These are phyloP conservation scores for Ichneumoninae sp. DNA, from an alignment of 2,888 invertebrate species.

Conservation along the genomic window DNA sequence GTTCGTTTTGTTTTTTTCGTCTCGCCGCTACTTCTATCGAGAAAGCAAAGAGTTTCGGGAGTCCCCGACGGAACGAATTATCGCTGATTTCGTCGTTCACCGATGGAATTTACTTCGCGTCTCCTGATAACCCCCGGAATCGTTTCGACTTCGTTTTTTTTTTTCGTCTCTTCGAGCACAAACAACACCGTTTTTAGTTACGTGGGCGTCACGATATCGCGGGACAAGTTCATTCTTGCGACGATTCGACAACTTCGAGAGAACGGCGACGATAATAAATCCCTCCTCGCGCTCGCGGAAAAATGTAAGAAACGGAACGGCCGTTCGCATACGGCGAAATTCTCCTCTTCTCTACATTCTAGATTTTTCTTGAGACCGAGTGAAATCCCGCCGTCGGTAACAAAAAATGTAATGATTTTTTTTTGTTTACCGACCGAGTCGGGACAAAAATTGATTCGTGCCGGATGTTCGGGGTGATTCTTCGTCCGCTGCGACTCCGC, in stretches of 20 bases:
- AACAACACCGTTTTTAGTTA: background rate
- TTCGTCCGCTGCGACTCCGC: no score
- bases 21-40: slow-evolving; percentile 5
- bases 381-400: no score
- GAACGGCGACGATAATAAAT: background rate
- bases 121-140: background rate
- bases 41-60: background rate
- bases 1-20: background rate
- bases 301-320: background rate
- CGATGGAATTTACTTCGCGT: background rate
- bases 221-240: slow-evolving; percentile 36
- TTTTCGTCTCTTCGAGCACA: background rate
- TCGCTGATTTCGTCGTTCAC: slow-evolving; percentile 4
- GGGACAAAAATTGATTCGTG: no score
- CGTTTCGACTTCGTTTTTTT: background rate
- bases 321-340: background rate
- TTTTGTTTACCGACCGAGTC: no score
- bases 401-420: background rate
- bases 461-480: no score
- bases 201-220: background rate
- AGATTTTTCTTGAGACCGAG: background rate
- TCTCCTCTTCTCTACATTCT: background rate
- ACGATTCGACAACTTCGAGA: slow-evolving; percentile 1
- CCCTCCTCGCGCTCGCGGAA: background rate
- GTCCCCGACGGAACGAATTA: background rate